These are phyloP conservation scores for Trichogramma pretiosum DNA, from an alignment of 1,140 invertebrate genomes.

Conservation along the genomic window DNA sequence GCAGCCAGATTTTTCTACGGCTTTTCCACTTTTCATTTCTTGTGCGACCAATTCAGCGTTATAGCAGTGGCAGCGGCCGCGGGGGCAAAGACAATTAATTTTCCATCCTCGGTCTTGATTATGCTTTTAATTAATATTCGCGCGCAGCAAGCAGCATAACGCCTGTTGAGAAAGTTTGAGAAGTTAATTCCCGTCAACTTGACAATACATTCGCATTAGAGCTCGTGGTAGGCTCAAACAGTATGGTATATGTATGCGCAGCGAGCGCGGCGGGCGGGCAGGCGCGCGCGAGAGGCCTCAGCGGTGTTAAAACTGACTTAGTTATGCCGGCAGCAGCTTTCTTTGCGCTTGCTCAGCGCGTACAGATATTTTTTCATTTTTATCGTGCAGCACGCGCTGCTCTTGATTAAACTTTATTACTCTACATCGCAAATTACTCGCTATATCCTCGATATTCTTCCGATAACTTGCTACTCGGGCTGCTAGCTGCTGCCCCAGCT, in stretches of 20 bases:
- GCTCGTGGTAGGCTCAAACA: conserved; percentile 19
- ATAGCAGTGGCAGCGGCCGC: background rate
- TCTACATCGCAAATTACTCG: background rate
- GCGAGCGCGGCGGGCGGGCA: too few species aligned
- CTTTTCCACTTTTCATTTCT: too few species aligned
- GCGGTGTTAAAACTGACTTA: conserved; percentile 26
- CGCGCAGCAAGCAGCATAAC: too few species aligned
- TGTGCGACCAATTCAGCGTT: too few species aligned
- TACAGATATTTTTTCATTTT: too few species aligned
- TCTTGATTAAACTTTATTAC: conserved; percentile 1
- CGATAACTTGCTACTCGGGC: too few species aligned
- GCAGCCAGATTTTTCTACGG: too few species aligned
- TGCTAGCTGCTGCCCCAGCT: too few species aligned
- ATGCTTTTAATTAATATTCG: conserved; percentile 29
- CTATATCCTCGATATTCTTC: background rate
- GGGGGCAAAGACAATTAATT: conserved; percentile 20
- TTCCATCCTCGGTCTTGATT: conserved; percentile 20
- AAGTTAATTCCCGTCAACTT: conserved; percentile 25
- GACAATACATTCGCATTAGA: conserved; percentile 23
- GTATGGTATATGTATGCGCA: background rate
- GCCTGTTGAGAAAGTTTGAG: conserved; percentile 24
- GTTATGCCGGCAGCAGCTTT: too few species aligned
- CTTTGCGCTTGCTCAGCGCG: too few species aligned
- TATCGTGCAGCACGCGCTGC: background rate
- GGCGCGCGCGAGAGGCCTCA: too few species aligned